Evolutionary conservation across 2,888 invertebrate species (phyloP), one percentile per base, ranked within the genome.

Genomic region (Lepidonotus clava): DNA sequence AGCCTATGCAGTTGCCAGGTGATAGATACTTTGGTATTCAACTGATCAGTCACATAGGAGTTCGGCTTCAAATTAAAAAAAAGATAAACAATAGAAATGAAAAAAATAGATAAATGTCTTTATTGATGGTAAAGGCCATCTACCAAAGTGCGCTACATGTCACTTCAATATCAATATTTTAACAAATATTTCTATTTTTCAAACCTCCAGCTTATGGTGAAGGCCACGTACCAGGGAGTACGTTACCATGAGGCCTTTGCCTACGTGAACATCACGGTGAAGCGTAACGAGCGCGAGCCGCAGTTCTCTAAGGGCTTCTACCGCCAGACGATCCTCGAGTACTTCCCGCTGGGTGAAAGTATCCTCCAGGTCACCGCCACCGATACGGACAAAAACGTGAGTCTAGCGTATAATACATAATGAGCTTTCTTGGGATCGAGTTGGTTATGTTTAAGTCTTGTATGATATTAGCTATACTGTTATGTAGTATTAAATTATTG

Each of bases 341-440:
- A 88, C 86, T 86, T 84, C 46, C 89, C 91, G 14, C 87, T 92
- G 14, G 92, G 92, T 6, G 87, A 88, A 36, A 88, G 88, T 24
- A 90, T 92, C 24, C 76, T 92, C 8, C 84, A 88, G n/a, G 90
- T 92, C 14, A 88, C 84, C 14, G 92, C 92, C 8, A 87, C 88
- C 0, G 92, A 92, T 87, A 83, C 38, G 28, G 92, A 92, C 83
- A 40, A 83, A 34, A 46, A 86, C 28, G 84, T 83, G 32, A 77
- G 77, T 53, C 11, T 77, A n/a, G 5, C 28, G 32, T 4, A 46
- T 14, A 28, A 66, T 66, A 14, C n/a, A 14, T 5, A 11, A 14
- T 11, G 46, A 46, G 6, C 18, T 46, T 11, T 11, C 6, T 11
- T 11, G 18, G 46, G 18, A 46, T 6, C 6, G 46, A 46, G 18